Conservation (phyloP, 2,113 vertebrate genomes). For the Vidua chalybeata region DNA sequence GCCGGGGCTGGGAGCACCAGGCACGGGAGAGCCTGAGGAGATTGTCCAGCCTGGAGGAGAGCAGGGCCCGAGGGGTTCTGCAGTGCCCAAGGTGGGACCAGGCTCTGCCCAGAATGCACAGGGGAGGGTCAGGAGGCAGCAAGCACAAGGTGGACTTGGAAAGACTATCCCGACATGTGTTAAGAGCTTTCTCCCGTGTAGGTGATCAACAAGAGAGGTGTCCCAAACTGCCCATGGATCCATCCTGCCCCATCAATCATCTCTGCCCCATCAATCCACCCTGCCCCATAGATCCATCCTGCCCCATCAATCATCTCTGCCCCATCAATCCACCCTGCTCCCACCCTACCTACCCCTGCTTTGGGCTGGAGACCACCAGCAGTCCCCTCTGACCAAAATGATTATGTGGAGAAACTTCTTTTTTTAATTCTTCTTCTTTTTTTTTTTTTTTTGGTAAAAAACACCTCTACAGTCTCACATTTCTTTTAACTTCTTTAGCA, state of each 20-base stretch:
- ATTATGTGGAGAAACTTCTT: not conserved
- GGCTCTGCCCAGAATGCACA: not conserved
- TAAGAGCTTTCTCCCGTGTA: not conserved
- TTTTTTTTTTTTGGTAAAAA: not conserved
- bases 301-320: too few species aligned
- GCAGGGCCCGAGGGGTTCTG: accelerated
- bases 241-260: too few species aligned
- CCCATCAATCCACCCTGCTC: too few species aligned
- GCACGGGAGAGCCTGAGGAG: accelerated
- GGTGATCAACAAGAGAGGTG: accelerated
- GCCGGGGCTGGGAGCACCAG: not conserved
- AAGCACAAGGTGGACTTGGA: not conserved
- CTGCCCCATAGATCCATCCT: too few species aligned
- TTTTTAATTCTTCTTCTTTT: too few species aligned
- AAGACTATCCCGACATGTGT: accelerated
- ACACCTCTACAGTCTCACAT: not conserved
- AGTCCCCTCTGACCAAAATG: not conserved
- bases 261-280: too few species aligned
- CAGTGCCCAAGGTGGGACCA: not conserved
- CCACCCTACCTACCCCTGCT: not conserved
- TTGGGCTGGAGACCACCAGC: not conserved
- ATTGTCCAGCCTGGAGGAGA: too few species aligned
- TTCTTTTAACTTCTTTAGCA: not conserved
- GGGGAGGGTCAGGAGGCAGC: not conserved
- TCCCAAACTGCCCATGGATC: not conserved